Percentiles rank a stretch among this genome's conserved stretches.
These are phyloP conservation scores for Halcyon malimbica DNA, from an alignment of 2,113 vertebrate genomes.

Conservation along the genomic window DNA sequence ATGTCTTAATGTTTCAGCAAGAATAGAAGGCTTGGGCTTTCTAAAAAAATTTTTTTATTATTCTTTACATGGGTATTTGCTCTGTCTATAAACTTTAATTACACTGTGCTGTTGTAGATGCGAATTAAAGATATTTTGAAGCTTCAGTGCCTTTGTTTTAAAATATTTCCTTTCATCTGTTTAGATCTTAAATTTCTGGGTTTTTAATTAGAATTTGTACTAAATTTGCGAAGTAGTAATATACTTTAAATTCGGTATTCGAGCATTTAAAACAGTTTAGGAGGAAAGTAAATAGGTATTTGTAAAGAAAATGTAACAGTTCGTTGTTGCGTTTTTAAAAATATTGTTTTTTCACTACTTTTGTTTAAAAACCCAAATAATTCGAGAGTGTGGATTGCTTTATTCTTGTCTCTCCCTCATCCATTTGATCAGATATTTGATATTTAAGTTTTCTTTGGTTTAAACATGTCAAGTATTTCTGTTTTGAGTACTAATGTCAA, in stretches of 20 bases:
- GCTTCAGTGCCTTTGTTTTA: not conserved
- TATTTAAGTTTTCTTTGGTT: not conserved
- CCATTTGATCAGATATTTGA: not conserved
- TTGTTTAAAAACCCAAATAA: not conserved
- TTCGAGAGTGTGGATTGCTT: not conserved
- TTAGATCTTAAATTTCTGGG: not conserved
- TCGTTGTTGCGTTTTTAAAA: not conserved
- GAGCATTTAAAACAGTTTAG: not conserved
- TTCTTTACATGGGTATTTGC: not conserved
- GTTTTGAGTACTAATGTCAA: not conserved
- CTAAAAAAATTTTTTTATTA: not conserved
- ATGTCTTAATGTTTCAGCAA: not conserved
- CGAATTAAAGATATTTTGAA: not conserved
- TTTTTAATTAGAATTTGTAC: not conserved
- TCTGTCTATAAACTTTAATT: not conserved
- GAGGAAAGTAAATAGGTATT: not conserved
- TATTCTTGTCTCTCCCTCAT: not conserved
- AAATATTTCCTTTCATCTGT: not conserved
- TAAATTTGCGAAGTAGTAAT: not conserved
- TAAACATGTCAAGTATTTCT: not conserved
- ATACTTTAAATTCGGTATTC: not conserved
- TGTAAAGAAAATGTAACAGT: not conserved
- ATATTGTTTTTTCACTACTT: rapidly evolving
- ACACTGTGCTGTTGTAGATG: not conserved
- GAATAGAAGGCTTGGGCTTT: not conserved